Evolutionary conservation across 35 echinoderm and acorn worm species (phyloP), one percentile per base, ranked within the genome.

Genomic region (Lytechinus pictus): DNA sequence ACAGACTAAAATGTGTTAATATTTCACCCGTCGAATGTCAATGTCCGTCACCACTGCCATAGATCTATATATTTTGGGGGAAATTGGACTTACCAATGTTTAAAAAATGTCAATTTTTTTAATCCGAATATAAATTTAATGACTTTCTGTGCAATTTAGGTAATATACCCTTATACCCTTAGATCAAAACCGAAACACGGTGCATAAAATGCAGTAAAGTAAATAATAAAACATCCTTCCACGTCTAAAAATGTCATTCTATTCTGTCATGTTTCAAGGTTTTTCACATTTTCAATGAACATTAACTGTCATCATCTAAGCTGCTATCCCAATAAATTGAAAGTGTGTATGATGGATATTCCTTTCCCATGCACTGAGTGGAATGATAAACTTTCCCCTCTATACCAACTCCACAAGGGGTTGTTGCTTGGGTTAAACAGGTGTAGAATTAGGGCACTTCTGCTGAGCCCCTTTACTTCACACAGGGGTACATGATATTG

Each of bases 221-320:
- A 58, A 11, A 79, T 79, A 24, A 79, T 24, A 79, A 24, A 79
- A 79, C 19, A 79, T 5, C 66, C 19, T 79, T n/a, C 66, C 19
- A 16, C 4, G 66, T 79, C 66, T 24, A 6, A 79, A 72, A 79
- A 79, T 79, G 16, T 79, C 66, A 9, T 71, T 79, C n/a, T 24
- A 24, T 79, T 16, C 66, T 79, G 4, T 79, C 19, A 79, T 79
- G 66, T 79, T 24, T 79, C 66, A 79, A 79, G 66, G 66, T 24
- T 79, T 79, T n/a, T 14, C 66, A 79, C 66, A 79, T 79, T 79
- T 58, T 79, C 66, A 24, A 24, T 79, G 66, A 79, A 79, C 66
- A 79, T 79, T 79, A 79, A 79, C 66, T 79, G 66, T 79, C 66
- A 79, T 79, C 66, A 79, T 79, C 16, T 79, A 79, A 19, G 66